Evolutionary conservation across 2,888 invertebrate species (phyloP), one percentile per base, ranked within the genome.

Genomic region (Pseudococcus jackbeardsleyi): DNA sequence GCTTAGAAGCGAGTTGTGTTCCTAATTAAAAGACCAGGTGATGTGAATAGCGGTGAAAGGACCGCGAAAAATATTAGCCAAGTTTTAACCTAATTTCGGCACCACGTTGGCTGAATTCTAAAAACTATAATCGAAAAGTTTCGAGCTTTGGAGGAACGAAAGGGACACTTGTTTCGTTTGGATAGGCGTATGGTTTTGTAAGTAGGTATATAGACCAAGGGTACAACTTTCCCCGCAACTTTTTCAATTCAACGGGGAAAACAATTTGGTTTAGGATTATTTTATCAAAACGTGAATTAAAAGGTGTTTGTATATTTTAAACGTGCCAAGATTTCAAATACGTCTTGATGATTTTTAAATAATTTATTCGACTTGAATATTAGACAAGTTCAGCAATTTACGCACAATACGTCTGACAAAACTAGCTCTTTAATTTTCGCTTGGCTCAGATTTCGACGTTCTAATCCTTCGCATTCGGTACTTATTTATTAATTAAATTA

Each of bases 71-170:
- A 82, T 82, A 82, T 82, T 82, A 46, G 46, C 19, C 19, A 82
- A 82, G 42, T 82, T 82, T 82, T 82, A 82, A 82, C 79, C 79
- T 82, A 82, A 82, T 82, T 82, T 46, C 46, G 19, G 15, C 19
- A 22, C 8, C 46, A 15, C 46, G 79, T 82, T 82, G 4, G 79
- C 46, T 82, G 79, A 82, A 82, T 46, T 42, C 79, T 82, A 19
- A 46, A 82, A 82, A 42, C n/a, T 46, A 46, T 82, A 82, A 42
- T 46, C 42, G 46, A 46, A 46, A 82, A 46, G 79, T 82, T 82
- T 46, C 9, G 6, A 77, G 39, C 39, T 77, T 17, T 77, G 39
- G 39, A 77, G 39, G 39, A 77, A 39, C 77, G 39, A 39, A 1
- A 77, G 39, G 17, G 64, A 64, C 77, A 39, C 17, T 39, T 77